phyloP scores from a whole-genome alignment of 1,140 invertebrate species.

The Hormaphis cornu region DNA sequence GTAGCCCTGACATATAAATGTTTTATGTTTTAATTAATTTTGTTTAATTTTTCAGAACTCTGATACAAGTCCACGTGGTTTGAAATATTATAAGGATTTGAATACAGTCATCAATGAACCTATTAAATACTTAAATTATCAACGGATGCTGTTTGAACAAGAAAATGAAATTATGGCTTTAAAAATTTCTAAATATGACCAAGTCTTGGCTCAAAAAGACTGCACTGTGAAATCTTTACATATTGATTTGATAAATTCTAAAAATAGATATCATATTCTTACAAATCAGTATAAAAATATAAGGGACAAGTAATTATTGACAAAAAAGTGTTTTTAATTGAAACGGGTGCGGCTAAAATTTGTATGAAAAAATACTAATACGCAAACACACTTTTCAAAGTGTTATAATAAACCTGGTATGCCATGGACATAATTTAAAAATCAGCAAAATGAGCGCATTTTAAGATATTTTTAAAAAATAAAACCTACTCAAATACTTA shows the following conservation, averaged over 20 bases:
- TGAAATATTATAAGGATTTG: neutral
- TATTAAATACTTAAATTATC: neutral
- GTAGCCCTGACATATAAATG: too few relatives aligned
- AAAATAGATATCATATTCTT: neutral
- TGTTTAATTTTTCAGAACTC: neutral
- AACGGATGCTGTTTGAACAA: constrained; percentile 4
- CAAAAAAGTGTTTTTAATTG: neutral
- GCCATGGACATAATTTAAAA: too few relatives aligned
- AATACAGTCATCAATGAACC: neutral
- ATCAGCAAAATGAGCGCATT: too few relatives aligned
- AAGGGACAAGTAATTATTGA: constrained; percentile 1
- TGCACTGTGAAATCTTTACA: neutral
- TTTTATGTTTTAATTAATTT: too few relatives aligned
- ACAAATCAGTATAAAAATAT: neutral
- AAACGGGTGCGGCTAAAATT: too few relatives aligned
- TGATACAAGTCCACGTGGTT: neutral
- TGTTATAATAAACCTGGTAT: too few relatives aligned
- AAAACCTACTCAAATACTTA: too few relatives aligned
- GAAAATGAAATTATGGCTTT: neutral
- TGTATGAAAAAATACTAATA: neutral
- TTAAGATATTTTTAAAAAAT: too few relatives aligned
- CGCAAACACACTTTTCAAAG: neutral
- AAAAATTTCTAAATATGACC: constrained; percentile 10
- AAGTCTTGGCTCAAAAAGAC: neutral
- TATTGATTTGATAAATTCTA: neutral